Percentiles rank a stretch among this genome's conserved stretches.
phyloP scores from a whole-genome alignment of 2,113 vertebrate genomes.

The Strix aluco region DNA sequence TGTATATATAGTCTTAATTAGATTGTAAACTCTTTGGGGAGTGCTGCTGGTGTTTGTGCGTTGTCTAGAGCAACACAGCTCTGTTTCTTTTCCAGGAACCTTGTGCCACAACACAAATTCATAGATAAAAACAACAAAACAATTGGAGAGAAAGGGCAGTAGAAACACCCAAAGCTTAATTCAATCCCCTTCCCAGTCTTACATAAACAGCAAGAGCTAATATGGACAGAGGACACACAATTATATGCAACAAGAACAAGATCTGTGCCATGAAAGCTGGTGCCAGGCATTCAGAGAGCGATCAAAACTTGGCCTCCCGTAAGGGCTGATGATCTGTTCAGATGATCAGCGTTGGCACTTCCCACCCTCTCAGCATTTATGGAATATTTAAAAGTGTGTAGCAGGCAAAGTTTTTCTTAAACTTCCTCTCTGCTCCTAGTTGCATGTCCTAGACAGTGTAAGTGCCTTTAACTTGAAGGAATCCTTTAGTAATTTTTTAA shows the following conservation, averaged over 20 bases:
- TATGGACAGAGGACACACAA: not conserved
- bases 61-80: not conserved
- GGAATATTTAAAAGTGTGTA: conserved; percentile 50
- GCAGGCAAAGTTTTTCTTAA: conserved; percentile 13
- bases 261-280: not conserved
- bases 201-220: not conserved
- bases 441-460: rapidly evolving
- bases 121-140: not conserved
- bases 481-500: not conserved
- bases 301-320: not conserved
- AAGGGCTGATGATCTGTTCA: not conserved
- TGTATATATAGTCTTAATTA: not conserved
- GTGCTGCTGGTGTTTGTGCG: not conserved
- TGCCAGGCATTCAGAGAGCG: not conserved
- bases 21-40: not conserved
- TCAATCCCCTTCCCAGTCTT: not conserved
- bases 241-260: not conserved
- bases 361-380: conserved; percentile 45
- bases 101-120: not conserved
- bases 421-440: conserved; percentile 34
- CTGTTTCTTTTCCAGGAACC: not conserved
- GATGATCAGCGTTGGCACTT: not conserved
- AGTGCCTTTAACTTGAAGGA: not conserved
- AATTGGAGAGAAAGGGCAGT: not conserved
- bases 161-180: not conserved